Percentiles rank a stretch among this genome's conserved stretches.
Evolutionary conservation across 2,113 vertebrate genomes (phyloP).

Genomic region (Callospermophilus lateralis): DNA sequence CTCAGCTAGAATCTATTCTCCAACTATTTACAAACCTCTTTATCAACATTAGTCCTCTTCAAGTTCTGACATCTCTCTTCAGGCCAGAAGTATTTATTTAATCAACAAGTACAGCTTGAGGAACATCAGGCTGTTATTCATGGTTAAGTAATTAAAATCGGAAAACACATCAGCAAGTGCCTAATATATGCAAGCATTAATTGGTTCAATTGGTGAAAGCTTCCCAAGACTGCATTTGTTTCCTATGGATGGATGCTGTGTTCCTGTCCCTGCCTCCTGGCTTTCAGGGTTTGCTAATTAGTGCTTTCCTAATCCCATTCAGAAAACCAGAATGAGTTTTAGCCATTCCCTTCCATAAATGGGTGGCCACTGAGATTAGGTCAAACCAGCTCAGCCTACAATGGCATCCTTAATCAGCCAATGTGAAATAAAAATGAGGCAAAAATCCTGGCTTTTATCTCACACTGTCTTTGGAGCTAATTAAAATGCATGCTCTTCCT

Average conservation of each 20-base stretch:
- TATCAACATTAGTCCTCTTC: constrained; percentile 68
- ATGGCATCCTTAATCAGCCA: constrained; percentile 87
- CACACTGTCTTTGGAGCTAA: constrained; percentile 78
- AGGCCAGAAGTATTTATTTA: constrained; percentile 79
- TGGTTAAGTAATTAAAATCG: constrained; percentile 78
- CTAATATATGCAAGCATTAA: constrained; percentile 82
- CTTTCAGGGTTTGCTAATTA: constrained; percentile 84
- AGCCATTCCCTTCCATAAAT: constrained; percentile 85
- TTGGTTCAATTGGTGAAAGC: constrained; percentile 79
- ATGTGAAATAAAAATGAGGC: constrained; percentile 86
- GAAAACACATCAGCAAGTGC: constrained; percentile 73
- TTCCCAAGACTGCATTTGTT: constrained; percentile 80
- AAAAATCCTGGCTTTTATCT: constrained; percentile 86
- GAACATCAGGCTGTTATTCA: constrained; percentile 78
- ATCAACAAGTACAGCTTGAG: constrained; percentile 79
- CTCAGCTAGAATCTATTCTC: constrained; percentile 16
- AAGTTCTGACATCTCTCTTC: constrained; percentile 77
- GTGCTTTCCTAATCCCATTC: constrained; percentile 86
- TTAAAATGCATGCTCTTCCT: constrained; percentile 87
- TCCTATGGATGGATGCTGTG: constrained; percentile 73
- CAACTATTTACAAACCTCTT: constrained; percentile 73
- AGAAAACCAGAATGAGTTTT: constrained; percentile 84
- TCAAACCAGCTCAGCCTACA: constrained; percentile 82
- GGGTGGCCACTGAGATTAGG: constrained; percentile 85
- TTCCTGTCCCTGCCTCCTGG: constrained; percentile 67